These are phyloP conservation scores for Colletes latitarsis DNA, from an alignment of 1,140 invertebrate species.

Conservation along the genomic window DNA sequence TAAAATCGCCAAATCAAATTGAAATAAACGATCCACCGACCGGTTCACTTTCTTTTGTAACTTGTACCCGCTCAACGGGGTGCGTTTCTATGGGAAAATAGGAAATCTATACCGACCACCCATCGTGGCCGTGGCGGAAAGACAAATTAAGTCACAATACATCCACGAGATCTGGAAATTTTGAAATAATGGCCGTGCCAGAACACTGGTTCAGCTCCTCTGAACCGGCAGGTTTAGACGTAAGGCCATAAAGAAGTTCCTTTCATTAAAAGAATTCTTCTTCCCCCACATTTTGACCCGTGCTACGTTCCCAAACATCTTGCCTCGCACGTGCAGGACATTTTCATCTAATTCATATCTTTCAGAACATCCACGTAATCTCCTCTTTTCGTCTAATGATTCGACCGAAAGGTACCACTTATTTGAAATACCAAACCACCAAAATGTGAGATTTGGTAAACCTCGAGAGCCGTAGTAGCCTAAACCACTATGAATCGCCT, in stretches of 20 bases:
- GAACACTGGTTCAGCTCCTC: slow-evolving; percentile 52
- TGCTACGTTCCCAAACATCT: slow-evolving; percentile 40
- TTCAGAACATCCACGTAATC: neutral
- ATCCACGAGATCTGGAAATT: slow-evolving; percentile 67
- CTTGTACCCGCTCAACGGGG: slow-evolving; percentile 51
- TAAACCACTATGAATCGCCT: too few relatives aligned
- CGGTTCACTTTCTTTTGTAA: slow-evolving; percentile 21
- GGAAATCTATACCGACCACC: slow-evolving; percentile 65
- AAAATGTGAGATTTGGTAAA: too few relatives aligned
- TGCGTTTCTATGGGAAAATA: slow-evolving; percentile 46
- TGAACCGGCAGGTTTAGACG: slow-evolving; percentile 57
- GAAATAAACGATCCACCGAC: slow-evolving; percentile 32
- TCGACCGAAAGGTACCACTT: too few relatives aligned
- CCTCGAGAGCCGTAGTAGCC: too few relatives aligned
- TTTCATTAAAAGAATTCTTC: slow-evolving; percentile 51
- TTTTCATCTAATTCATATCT: neutral
- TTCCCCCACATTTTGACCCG: slow-evolving; percentile 40
- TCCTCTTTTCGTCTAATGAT: too few relatives aligned
- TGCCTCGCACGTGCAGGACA: slow-evolving; percentile 22
- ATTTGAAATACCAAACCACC: too few relatives aligned
- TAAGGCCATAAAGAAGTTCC: slow-evolving; percentile 18
- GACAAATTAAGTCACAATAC: slow-evolving; percentile 71
- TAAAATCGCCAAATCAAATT: neutral
- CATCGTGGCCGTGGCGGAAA: slow-evolving; percentile 56
- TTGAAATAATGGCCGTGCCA: slow-evolving; percentile 58